Evolutionary conservation across 2,797 vertebrate genomes (phyloP).

Genomic region (Sciurus vulgaris): DNA sequence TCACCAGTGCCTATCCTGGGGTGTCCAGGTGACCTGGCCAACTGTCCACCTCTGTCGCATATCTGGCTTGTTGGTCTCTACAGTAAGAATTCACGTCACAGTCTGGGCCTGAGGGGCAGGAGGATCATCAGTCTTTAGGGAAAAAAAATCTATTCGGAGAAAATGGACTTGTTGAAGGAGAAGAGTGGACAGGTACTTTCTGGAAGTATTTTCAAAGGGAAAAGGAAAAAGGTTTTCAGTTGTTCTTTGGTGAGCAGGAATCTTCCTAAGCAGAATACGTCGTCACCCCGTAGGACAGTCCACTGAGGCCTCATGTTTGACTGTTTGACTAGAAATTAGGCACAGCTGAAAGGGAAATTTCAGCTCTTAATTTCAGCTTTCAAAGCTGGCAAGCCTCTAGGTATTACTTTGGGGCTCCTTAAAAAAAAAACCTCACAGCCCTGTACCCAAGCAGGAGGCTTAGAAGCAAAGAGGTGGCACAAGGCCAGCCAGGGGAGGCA

Average conservation of each 20-base stretch:
- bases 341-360: neutral
- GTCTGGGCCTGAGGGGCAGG: neutral
- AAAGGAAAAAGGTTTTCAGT: neutral
- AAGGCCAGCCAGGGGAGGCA: neutral
- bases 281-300: neutral
- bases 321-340: neutral
- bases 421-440: neutral
- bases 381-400: neutral
- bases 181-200: neutral
- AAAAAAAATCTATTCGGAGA: neutral
- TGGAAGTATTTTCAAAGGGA: constrained; percentile 39
- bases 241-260: neutral
- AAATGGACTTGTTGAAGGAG: neutral
- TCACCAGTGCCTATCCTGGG: neutral
- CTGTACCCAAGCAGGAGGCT: neutral
- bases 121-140: neutral
- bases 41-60: fast-evolving
- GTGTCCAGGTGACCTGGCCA: neutral
- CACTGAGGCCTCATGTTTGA: neutral
- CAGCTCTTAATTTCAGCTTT: neutral
- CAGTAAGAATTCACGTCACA: neutral
- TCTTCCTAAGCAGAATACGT: neutral
- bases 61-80: neutral
- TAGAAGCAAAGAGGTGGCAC: neutral
- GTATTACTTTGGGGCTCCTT: neutral